These are phyloP conservation scores for Troilus luridus DNA, from an alignment of 2,888 invertebrate species.

Conservation along the genomic window DNA sequence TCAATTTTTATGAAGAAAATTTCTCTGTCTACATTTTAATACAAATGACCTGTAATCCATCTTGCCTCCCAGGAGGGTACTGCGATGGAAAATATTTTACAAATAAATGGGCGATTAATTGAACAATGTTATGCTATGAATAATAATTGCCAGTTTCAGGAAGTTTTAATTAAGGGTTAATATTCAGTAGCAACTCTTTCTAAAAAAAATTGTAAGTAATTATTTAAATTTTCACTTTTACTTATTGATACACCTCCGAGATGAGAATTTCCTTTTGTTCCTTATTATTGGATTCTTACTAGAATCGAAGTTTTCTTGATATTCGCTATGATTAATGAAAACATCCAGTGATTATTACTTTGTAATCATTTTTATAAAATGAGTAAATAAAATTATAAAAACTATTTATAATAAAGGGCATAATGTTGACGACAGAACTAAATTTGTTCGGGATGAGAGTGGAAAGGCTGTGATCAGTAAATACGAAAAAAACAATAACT, in stretches of 20 bases:
- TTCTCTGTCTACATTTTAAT: not conserved
- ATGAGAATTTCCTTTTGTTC: not conserved
- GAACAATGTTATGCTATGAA: not conserved
- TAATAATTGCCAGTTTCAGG: not conserved
- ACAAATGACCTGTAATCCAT: not conserved
- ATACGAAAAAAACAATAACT: no score
- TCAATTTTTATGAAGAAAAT: no score
- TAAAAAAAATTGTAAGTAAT: not conserved
- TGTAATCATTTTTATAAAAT: no score
- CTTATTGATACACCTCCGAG: not conserved
- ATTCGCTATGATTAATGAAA: not conserved
- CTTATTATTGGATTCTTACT: not conserved
- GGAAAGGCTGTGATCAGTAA: no score
- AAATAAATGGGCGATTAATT: not conserved
- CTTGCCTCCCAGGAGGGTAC: not conserved
- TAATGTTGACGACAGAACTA: no score
- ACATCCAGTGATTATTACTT: not conserved
- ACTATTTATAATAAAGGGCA: no score
- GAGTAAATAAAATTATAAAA: no score
- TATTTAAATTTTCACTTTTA: not conserved
- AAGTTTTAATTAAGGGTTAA: constrained; percentile 26
- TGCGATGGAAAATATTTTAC: not conserved
- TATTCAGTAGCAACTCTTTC: not conserved
- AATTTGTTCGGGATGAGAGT: no score
- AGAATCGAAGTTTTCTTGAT: not conserved